phyloP scores from a whole-genome alignment of 2,113 vertebrate genomes.

The Actenoides lindsayi region DNA sequence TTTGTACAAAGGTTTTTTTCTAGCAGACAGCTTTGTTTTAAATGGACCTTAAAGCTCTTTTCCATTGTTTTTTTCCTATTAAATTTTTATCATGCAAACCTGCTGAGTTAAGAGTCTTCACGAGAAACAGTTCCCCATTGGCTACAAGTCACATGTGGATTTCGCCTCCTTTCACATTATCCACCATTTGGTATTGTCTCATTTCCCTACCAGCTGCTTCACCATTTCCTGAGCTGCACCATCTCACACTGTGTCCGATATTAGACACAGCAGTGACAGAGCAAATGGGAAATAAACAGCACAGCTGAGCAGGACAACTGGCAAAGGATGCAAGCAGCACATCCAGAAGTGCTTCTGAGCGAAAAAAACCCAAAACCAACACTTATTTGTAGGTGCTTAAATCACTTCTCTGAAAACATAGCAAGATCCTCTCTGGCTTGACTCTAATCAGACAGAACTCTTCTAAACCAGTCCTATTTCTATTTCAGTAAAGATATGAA shows the following conservation, averaged over 20 bases:
- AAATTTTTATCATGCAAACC: neutral
- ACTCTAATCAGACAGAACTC: neutral
- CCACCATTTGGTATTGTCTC: slow-evolving; percentile 2
- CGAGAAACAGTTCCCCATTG: neutral
- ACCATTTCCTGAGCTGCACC: slow-evolving; percentile 22
- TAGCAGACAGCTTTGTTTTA: neutral
- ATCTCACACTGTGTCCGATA: neutral
- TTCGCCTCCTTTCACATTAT: neutral
- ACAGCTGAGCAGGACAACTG: neutral
- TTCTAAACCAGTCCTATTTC: neutral
- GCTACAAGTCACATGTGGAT: neutral
- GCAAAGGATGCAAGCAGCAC: neutral
- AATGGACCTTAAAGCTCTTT: neutral
- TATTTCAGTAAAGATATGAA: neutral
- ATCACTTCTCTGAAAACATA: neutral
- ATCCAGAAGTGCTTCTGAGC: neutral
- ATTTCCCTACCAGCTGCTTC: slow-evolving; percentile 40
- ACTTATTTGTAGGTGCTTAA: neutral
- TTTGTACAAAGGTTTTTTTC: neutral
- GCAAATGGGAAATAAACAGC: slow-evolving; percentile 35
- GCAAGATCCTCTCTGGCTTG: neutral
- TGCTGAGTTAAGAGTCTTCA: neutral
- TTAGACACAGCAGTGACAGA: slow-evolving; percentile 14
- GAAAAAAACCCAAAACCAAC: neutral
- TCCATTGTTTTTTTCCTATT: neutral